Conservation (phyloP, 2,113 vertebrate species). For the Microcebus ravelobensis region DNA sequence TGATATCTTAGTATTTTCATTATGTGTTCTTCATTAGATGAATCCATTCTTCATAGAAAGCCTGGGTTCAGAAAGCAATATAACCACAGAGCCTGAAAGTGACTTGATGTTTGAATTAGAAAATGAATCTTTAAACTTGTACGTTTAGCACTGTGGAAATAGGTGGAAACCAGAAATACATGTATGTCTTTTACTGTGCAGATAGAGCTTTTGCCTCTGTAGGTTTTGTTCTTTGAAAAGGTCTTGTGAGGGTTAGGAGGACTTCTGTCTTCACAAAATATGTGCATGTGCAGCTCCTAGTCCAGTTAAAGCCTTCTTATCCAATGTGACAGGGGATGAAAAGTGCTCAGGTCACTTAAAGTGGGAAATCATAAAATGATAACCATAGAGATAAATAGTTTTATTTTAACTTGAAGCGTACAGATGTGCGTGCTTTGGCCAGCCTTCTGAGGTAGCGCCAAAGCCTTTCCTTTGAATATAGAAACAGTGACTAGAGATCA, state of each 20-base stretch:
- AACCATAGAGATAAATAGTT: not conserved
- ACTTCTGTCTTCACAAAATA: fast-evolving
- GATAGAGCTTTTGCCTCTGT: not conserved
- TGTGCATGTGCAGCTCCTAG: too few species aligned
- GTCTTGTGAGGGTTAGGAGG: fast-evolving
- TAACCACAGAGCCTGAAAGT: not conserved
- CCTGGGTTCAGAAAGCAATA: not conserved
- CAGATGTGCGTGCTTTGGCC: too few species aligned
- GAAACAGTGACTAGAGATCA: not conserved
- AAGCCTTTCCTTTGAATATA: not conserved
- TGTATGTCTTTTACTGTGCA: fast-evolving
- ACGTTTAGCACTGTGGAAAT: not conserved
- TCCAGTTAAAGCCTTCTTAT: not conserved
- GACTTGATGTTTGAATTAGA: not conserved
- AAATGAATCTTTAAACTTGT: not conserved
- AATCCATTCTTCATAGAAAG: not conserved
- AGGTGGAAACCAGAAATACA: not conserved
- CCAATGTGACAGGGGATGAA: not conserved
- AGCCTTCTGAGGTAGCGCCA: fast-evolving
- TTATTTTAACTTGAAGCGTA: not conserved
- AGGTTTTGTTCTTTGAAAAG: not conserved
- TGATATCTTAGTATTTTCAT: not conserved
- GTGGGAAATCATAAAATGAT: not conserved
- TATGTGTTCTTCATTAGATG: not conserved
- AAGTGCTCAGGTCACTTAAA: not conserved